Percentiles rank a stretch among this genome's conserved stretches.
These are phyloP conservation scores for Tretioscincus oriximinensis DNA, from an alignment of 2,113 vertebrate species.

Conservation along the genomic window DNA sequence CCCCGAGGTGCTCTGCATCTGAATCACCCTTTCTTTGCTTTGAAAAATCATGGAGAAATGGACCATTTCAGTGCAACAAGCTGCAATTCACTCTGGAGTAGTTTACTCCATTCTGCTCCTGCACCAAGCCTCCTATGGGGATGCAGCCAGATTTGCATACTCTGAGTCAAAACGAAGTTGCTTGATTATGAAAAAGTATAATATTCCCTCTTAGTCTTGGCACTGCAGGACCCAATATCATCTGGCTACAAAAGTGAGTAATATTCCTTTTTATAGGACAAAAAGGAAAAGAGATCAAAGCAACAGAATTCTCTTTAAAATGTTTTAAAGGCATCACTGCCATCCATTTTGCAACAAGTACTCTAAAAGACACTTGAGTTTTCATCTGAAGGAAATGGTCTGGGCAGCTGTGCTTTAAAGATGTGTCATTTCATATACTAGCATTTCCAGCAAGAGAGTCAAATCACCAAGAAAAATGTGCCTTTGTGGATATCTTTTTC, in stretches of 20 bases:
- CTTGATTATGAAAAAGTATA: background rate
- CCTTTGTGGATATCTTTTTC: slow-evolving; percentile 31
- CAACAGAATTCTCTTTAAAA: background rate
- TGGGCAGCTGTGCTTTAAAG: slow-evolving; percentile 63
- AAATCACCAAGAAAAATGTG: slow-evolving; percentile 34
- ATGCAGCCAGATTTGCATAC: background rate
- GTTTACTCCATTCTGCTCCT: background rate
- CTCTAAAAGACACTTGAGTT: slow-evolving; percentile 53
- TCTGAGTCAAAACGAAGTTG: background rate
- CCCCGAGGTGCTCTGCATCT: too few relatives aligned
- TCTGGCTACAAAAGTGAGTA: background rate
- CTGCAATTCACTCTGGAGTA: too few relatives aligned
- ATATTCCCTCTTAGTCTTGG: background rate
- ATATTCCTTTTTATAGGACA: background rate
- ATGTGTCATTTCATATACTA: slow-evolving; percentile 39
- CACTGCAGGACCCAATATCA: background rate
- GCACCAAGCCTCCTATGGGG: too few relatives aligned
- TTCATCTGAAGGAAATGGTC: slow-evolving; percentile 62
- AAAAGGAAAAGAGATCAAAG: background rate
- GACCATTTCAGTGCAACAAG: too few relatives aligned
- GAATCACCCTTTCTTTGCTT: too few relatives aligned
- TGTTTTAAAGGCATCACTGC: slow-evolving; percentile 43
- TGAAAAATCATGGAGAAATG: too few relatives aligned
- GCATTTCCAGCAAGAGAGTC: slow-evolving; percentile 33
- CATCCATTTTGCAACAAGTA: slow-evolving; percentile 40